Base-by-base conservation (phyloP, 2,113 vertebrate species). In the Toxostoma redivivum region DNA sequence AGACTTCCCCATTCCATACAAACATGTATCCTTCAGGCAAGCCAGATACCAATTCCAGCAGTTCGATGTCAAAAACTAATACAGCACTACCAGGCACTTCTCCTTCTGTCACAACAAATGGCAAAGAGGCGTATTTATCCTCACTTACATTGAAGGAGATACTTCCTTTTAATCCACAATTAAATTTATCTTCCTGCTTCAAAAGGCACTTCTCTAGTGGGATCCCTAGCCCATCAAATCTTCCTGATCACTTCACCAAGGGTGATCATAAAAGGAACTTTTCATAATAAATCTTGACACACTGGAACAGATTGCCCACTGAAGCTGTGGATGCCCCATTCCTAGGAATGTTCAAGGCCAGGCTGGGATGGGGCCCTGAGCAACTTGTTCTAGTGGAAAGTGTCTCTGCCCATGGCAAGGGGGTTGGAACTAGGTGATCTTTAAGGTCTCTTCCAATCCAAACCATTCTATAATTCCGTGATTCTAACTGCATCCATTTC, bases 21-120 rank as follows among this genome's bases (percentile, higher is more conserved):
- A 99, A 99, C 99, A 99, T 99, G 98, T 99, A 99, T 25, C 99
- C 99, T 40, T 99, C 99, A 0, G 99, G 99, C 72, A 99, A 98
- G 47, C 99, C 99, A 2, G 99, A 98, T 94, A 99, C 99, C 79
- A 99, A 85, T 11, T 99, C 98, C 18, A 99, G 85, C 95, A 99
- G 93, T 90, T 99, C 99, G 0, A 99, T 98, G 89, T 99, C 98
- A 1, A 99, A 99, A 88, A 99, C 97, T 84, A 99, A 94, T 44
- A 99, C 99, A 0, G 99, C 99, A 23, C 99, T 99, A 37, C 99
- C 99, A 1, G 99, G 99, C 18, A 99, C 99, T 88, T 99, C 99
- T 72, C 98, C 98, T 83, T 98, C 99, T 99, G 90, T 50, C 64
- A 88, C 33, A 60, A 40, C 11, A 95, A 66, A 90, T 6, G 27